Conservation (phyloP, 37 sponge, comb jelly and placozoan genomes). For the Dysidea cf. avara region DNA sequence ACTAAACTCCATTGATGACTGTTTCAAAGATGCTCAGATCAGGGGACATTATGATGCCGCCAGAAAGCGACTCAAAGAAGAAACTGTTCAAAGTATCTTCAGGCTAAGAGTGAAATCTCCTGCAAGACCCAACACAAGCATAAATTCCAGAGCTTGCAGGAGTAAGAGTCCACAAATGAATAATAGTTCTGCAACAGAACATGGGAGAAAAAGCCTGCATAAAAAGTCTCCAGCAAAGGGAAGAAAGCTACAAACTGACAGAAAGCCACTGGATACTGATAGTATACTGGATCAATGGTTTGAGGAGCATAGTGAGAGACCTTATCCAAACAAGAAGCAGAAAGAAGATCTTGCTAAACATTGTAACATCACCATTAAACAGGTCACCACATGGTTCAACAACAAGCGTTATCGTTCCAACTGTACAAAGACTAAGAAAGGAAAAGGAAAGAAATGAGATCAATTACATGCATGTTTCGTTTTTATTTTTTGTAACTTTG, state of each 20-base stretch:
- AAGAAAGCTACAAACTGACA: background rate
- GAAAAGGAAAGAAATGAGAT: background rate
- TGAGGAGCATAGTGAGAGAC: slow-evolving; percentile 21
- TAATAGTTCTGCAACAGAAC: too few species aligned
- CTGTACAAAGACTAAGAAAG: background rate
- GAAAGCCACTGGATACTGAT: slow-evolving; percentile 22
- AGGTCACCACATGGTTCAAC: slow-evolving; percentile 61
- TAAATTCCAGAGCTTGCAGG: background rate
- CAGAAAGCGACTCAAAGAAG: slow-evolving; percentile 7
- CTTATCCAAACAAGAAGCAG: slow-evolving; percentile 52
- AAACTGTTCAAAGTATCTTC: slow-evolving; percentile 20
- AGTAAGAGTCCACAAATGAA: too few species aligned
- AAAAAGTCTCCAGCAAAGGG: background rate
- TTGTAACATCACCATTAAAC: slow-evolving; percentile 41
- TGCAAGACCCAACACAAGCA: background rate
- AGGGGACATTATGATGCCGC: too few species aligned
- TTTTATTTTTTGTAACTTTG: too few species aligned
- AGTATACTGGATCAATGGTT: slow-evolving; percentile 43
- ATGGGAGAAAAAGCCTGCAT: too few species aligned
- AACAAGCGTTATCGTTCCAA: slow-evolving; percentile 39
- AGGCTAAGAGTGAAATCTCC: slow-evolving; percentile 16
- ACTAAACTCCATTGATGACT: too few species aligned
- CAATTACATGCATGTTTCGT: too few species aligned
- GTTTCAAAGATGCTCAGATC: too few species aligned
- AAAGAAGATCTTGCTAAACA: slow-evolving; percentile 39